Evolutionary conservation across 2,113 vertebrate species (phyloP), one percentile per base, ranked within the genome.

Genomic region (Tringa solitaria): DNA sequence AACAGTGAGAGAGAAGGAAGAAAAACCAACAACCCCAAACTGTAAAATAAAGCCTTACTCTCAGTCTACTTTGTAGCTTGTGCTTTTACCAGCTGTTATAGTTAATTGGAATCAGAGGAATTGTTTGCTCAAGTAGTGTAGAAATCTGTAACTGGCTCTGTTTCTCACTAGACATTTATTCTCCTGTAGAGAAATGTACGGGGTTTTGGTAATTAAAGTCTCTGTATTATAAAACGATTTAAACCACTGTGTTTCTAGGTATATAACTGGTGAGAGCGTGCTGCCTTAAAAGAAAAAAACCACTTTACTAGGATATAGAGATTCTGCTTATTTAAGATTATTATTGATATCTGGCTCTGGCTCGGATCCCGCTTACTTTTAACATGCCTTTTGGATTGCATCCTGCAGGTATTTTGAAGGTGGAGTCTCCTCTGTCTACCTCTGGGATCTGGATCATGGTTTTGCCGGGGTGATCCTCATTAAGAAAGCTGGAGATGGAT

Each of bases 381-480:
- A 37, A 97, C 23, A 4, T 65, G 35, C 19, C 59, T 75, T 0
- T n/a, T 84, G 94, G 48, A 14, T 78, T 97, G 63, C 75, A 6
- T 95, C 88, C 96, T 85, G 65, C 95, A 99, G 99, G 98, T 99
- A 99, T 97, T 99, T 99, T 97, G 99, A 99, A 98, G 99, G 99
- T 19, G 99, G 99, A 3, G 99, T 99, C 90, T 99, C 99, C 37
- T 99, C 99, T 48, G 99, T 99, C 97, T 99, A 99, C 98, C 99
- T 99, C 97, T 99, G 99, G 99, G 99, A 99, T 98, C 98, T 99
- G 98, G 99, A 99, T 98, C 99, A 99, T 57, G 99, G 99, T 63
- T 99, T 99, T 68, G 99, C 99, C 6, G 99, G 99, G 51, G 99
- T 99, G 96, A 99, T 99, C 98, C 99, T 99, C 95, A 99, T 99